Base-by-base conservation (phyloP, 2,888 invertebrate genomes). In the Tigriopus californicus region DNA sequence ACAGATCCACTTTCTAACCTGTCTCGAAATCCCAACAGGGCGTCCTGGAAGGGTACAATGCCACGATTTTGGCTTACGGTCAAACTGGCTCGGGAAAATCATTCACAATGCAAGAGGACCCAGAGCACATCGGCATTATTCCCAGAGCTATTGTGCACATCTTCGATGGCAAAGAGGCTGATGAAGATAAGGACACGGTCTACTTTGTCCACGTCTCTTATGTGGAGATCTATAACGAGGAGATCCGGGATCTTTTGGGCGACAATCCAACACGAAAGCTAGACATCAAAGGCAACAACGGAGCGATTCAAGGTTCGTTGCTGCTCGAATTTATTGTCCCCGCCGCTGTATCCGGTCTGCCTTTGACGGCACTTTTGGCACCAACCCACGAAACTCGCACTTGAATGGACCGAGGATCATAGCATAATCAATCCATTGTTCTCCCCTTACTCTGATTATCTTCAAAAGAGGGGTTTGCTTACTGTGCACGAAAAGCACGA, bases 101-200 rank as follows among this genome's bases (percentile, higher is more conserved):
- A 56, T 56, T 56, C 20, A 56, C 56, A 10, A 56, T 56, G 56
- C 56, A 56, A 41, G 56, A 56, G 13, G 56, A 56, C 20, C 56
- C 56, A 15, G 56, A 56, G n/a, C 56, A 56, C 41, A 56, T 56
- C 18, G 56, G 56, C 13, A 56, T 56, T 5, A 56, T 56, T 12
- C 56, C 56, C 11, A 5, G 56, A 42, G 56, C 56, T 18, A 56
- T 56, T 18, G 56, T 56, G n/a, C 56, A 56, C 22, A 24, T 56
- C 12, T 56, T 56, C 24, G 56, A 56, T 6, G 56, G 56, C 4
- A 56, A 56, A 24, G 56, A 56, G 13, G 41, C 56, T 13, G 56
- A 56, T 18, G 56, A 56, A 24, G 56, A 56, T 22, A 40, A 24
- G 24, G 56, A 56, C 24, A 56, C 56, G 15, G 15, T 15, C n/a